phyloP scores from a whole-genome alignment of 1,140 invertebrate species.

The Caenorhabditis latens region DNA sequence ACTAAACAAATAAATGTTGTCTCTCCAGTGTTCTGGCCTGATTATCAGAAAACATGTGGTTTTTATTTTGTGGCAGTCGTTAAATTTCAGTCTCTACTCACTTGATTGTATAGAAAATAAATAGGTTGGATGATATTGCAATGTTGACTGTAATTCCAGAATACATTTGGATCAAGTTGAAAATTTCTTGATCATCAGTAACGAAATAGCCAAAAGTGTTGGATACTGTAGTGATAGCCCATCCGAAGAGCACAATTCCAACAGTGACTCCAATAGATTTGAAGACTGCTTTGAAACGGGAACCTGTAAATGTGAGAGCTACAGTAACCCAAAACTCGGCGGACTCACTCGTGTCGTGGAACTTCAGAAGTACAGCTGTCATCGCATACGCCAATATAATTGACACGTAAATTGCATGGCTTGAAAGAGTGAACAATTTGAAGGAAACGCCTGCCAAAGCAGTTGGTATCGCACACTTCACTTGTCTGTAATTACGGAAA shows the following conservation, averaged over 20 bases:
- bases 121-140: constrained; percentile 33
- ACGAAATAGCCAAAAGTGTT: constrained; percentile 47
- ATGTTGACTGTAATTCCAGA: constrained; percentile 55
- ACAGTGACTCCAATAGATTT: constrained; percentile 58
- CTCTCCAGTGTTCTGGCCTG: constrained; percentile 16
- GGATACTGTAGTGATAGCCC: constrained; percentile 39
- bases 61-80: not conserved
- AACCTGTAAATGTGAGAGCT: not conserved
- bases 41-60: constrained; percentile 24
- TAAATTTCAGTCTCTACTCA: not conserved
- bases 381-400: constrained; percentile 35
- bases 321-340: not conserved
- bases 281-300: constrained; percentile 58
- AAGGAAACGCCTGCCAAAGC: constrained; percentile 46
- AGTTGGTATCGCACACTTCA: constrained; percentile 52
- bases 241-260: constrained; percentile 55
- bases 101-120: constrained; percentile 54
- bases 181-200: not conserved
- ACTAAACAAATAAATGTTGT: constrained; percentile 5
- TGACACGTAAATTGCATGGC: constrained; percentile 53
- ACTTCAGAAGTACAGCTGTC: constrained; percentile 46
- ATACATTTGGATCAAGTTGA: constrained; percentile 49
- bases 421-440: constrained; percentile 53
- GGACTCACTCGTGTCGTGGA: constrained; percentile 39
- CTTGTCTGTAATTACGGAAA: constrained; percentile 50